Percentiles rank a stretch among this genome's conserved stretches.
Conservation (phyloP, 2,113 vertebrate genomes). For the Triplophysa tibetana region DNA sequence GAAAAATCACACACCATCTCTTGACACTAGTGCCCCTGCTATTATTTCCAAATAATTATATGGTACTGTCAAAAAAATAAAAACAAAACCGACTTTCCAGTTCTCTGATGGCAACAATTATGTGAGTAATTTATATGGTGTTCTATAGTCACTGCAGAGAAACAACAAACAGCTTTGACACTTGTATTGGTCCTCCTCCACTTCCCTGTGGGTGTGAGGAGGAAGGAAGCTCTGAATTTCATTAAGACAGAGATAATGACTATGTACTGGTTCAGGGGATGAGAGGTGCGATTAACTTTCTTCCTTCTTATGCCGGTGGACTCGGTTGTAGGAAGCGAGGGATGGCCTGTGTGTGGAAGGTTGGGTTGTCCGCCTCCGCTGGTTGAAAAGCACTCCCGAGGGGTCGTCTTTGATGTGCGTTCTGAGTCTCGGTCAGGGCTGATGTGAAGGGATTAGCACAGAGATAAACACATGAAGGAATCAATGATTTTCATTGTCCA, state of each 20-base stretch:
- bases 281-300: slow-evolving; percentile 39
- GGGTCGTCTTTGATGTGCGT: slow-evolving; percentile 35
- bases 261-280: slow-evolving; percentile 27
- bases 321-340: neutral
- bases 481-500: slow-evolving; percentile 37
- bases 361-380: slow-evolving; percentile 17
- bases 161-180: slow-evolving; percentile 20
- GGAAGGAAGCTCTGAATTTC: slow-evolving; percentile 23
- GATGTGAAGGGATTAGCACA: slow-evolving; percentile 31
- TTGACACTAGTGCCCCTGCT: slow-evolving; percentile 22
- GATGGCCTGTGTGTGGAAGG: neutral
- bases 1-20: neutral
- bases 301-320: neutral
- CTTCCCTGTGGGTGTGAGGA: neutral
- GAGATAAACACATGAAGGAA: slow-evolving; percentile 34
- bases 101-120: slow-evolving; percentile 20
- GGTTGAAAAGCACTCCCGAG: slow-evolving; percentile 32
- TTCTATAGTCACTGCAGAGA: slow-evolving; percentile 10
- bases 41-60: slow-evolving; percentile 41
- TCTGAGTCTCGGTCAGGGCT: slow-evolving; percentile 13
- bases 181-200: slow-evolving; percentile 12
- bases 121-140: slow-evolving; percentile 18
- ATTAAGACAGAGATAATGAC: slow-evolving; percentile 33
- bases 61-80: slow-evolving; percentile 15
- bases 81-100: slow-evolving; percentile 31